Conservation (phyloP, 2,113 vertebrate genomes). For the Rostratula benghalensis region DNA sequence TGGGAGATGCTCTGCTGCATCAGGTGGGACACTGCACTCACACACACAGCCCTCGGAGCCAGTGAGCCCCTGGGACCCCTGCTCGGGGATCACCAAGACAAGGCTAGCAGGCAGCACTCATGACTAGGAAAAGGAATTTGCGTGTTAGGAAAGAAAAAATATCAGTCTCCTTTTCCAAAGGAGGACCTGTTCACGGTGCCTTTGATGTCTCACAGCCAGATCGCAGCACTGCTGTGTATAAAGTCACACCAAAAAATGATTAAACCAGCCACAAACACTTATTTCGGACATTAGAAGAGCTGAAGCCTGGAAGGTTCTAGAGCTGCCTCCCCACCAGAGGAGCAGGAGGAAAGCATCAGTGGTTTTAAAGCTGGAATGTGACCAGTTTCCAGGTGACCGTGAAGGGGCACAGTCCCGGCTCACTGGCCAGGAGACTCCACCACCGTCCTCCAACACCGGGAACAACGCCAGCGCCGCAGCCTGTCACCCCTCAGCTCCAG, state of each 20-base stretch:
- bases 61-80: not conserved
- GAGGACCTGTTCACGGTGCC: not conserved
- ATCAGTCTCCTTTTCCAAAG: not conserved
- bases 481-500: not conserved
- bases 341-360: not conserved
- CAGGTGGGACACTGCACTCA: not conserved
- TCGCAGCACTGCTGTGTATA: not conserved
- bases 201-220: not conserved
- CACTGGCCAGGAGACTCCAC: not conserved
- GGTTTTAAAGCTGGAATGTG: not conserved
- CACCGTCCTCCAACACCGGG: not conserved
- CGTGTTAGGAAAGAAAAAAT: not conserved
- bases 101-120: not conserved
- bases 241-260: not conserved
- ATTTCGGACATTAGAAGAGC: not conserved
- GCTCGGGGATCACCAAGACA: not conserved
- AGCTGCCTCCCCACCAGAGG: not conserved
- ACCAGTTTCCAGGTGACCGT: too few relatives aligned
- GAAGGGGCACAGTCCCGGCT: not conserved
- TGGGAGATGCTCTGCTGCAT: not conserved
- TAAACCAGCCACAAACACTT: not conserved
- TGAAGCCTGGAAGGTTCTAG: not conserved
- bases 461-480: not conserved
- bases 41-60: not conserved
- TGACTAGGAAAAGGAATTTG: not conserved